Conservation (phyloP, 2,797 vertebrate species). For the Glossophaga mutica region DNA sequence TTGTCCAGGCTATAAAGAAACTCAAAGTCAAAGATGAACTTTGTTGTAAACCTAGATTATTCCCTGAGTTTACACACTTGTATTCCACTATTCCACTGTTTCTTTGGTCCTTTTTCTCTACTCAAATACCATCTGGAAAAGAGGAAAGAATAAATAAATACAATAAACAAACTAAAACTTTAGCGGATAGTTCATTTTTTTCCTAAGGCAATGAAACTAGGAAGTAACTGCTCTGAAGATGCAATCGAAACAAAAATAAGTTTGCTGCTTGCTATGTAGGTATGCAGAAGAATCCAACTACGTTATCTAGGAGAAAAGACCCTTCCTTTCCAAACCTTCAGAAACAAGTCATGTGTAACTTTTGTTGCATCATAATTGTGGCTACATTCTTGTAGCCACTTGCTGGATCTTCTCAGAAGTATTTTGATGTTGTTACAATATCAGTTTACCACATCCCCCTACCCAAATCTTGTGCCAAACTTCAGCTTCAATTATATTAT, state of each 20-base stretch:
- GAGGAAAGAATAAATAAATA: background rate
- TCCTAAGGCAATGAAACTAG: background rate
- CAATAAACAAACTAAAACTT: background rate
- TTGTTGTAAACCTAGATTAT: background rate
- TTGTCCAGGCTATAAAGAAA: background rate
- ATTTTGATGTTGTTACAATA: background rate
- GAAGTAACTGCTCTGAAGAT: background rate
- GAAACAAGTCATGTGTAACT: background rate
- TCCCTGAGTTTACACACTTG: background rate
- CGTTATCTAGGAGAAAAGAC: background rate
- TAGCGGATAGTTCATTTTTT: background rate
- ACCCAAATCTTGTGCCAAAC: background rate
- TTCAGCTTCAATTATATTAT: background rate
- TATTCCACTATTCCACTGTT: background rate
- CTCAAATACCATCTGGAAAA: background rate
- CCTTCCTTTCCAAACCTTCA: background rate
- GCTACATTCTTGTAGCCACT: background rate
- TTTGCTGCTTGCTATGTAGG: background rate
- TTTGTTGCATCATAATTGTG: background rate
- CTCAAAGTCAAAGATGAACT: slow-evolving; percentile 1
- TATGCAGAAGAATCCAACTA: background rate
- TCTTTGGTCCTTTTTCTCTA: background rate
- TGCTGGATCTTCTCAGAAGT: background rate
- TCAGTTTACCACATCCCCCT: background rate
- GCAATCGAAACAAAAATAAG: slow-evolving; percentile 1